Evolutionary conservation across 2,797 vertebrate genomes (phyloP).

Genomic region (Anisognathus igniventris): DNA sequence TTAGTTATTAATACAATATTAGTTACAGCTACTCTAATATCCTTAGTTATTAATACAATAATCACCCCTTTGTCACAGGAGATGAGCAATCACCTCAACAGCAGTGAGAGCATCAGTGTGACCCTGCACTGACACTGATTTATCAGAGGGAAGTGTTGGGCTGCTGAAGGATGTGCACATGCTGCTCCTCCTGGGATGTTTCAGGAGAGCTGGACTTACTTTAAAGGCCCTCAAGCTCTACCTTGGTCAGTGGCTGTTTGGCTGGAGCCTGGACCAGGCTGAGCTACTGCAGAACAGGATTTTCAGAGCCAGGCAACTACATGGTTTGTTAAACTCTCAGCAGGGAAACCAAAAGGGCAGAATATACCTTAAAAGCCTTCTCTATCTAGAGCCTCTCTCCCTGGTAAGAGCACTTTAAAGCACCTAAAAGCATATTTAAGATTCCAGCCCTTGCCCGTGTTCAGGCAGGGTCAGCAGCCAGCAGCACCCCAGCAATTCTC

Average conservation of each 20-base stretch:
- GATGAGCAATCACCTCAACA: neutral
- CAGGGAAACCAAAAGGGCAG: neutral
- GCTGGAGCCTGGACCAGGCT: neutral
- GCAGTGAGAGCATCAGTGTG: neutral
- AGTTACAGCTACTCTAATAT: neutral
- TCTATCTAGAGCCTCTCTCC: neutral
- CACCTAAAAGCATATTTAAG: neutral
- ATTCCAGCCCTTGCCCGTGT: neutral
- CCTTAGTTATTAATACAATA: neutral
- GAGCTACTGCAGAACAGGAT: neutral
- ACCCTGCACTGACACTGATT: neutral
- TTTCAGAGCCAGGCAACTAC: neutral
- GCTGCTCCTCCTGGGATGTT: neutral
- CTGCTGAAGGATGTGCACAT: neutral
- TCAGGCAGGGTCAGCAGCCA: neutral
- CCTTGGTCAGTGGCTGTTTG: neutral
- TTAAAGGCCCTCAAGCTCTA: neutral
- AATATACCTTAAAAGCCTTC: neutral
- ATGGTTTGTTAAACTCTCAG: neutral
- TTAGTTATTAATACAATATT: neutral
- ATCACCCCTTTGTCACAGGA: neutral
- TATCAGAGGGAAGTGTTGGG: neutral
- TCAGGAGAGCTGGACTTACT: neutral
- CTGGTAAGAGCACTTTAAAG: neutral
- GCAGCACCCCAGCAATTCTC: neutral